Base-by-base conservation (phyloP, 2,113 vertebrate species). In the Urocolius indicus region DNA sequence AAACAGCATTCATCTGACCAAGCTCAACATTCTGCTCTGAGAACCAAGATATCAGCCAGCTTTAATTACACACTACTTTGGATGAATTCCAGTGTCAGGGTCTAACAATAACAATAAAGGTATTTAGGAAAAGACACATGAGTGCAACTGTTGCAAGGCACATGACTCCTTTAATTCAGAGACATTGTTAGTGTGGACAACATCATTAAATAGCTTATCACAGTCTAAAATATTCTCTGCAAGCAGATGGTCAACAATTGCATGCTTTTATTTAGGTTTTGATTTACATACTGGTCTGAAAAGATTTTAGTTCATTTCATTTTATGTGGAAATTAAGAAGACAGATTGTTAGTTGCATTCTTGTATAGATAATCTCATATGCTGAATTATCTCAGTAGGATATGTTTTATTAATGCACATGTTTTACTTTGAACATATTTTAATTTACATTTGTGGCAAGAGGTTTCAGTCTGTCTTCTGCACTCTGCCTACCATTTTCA, bases 171-270 rank as follows among this genome's bases (percentile, higher is more conserved):
- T 23, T 89, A 91, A 93, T 87, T 89, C 32, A 48, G 8, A 85
- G 26, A 3, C 54, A 67, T 90, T 88, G 55, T 74, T 85, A 85
- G 18, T 46, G 19, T 66, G 38, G n/a, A n/a, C 46, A 95, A 72
- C 49, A 82, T 51, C 71, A 79, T 94, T 94, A 93, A 84, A 89
- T 43, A 87, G 27, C 58, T 94, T 79, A 72, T 46, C 58, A 46
- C 36, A 77, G 74, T 83, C 58, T 66, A 84, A 87, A 87, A 79
- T 0, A 0, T 89, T 87, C 54, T 87, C 74, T 93, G 67, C n/a
- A 94, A 94, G 51, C 81, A 95, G 91, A 91, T 93, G 84, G 71
- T 61, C 84, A 89, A 63, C 34, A 82, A 91, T 27, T 24, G 16
- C 17, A 49, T 36, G 19, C 77, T 85, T 95, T 94, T 87, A 61